Conservation (phyloP, 2,113 vertebrate species). For the Trinectes maculatus region DNA sequence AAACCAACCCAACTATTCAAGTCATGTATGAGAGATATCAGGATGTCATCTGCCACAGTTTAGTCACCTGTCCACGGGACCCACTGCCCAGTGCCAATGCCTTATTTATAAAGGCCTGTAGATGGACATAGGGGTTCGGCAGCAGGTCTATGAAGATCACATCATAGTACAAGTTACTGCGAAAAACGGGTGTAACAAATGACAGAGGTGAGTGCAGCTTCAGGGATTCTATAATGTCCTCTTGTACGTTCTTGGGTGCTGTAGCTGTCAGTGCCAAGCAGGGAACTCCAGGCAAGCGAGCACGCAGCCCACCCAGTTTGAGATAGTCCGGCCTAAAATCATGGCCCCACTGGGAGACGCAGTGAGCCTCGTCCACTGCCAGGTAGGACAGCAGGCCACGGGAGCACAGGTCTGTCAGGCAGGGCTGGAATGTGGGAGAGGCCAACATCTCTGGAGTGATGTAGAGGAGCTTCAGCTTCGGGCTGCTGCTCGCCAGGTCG, state of each 20-base stretch:
- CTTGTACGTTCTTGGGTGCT: conserved; percentile 89
- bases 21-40: too few species aligned
- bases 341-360: conserved; percentile 98
- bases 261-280: conserved; percentile 95
- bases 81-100: conserved; percentile 77
- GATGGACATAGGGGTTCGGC: conserved; percentile 83
- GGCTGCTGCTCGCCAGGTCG: conserved; percentile 86
- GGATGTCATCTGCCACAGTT: too few species aligned
- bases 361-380: conserved; percentile 96
- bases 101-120: conserved; percentile 89
- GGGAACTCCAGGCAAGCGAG: conserved; percentile 78
- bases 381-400: conserved; percentile 89
- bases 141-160: conserved; percentile 93
- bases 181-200: conserved; percentile 91
- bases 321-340: conserved; percentile 97
- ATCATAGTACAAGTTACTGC: conserved; percentile 92
- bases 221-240: conserved; percentile 86
- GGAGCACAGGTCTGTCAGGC: conserved; percentile 84
- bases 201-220: conserved; percentile 82
- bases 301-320: conserved; percentile 87
- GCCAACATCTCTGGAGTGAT: conserved; percentile 97
- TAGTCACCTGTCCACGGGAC: conserved; percentile 55
- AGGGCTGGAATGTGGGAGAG: conserved; percentile 89
- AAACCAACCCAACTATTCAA: neutral
- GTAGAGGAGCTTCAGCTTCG: conserved; percentile 91